phyloP scores from a whole-genome alignment of 2,888 invertebrate species.

The Deroplatys truncata region DNA sequence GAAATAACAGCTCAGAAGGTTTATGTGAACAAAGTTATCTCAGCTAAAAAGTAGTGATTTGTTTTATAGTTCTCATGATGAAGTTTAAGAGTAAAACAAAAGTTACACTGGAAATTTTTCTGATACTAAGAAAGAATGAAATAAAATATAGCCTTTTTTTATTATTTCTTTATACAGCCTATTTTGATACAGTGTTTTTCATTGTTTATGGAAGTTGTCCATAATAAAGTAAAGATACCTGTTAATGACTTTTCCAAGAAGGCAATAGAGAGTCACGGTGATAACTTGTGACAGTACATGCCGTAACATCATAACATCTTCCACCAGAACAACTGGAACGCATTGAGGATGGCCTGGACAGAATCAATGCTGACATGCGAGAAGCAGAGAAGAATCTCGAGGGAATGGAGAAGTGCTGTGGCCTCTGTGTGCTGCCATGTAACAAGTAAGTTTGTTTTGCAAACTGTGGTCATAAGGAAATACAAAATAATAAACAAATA shows the following conservation, averaged over 20 bases:
- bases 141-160: no score
- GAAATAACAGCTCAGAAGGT: no score
- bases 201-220: no score
- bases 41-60: no score
- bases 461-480: background rate
- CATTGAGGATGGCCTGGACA: slow-evolving; percentile 99
- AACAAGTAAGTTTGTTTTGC: slow-evolving; percentile 58
- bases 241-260: background rate
- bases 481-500: no score
- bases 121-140: no score
- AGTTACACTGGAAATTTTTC: no score
- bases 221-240: background rate
- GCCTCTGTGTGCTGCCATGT: slow-evolving; percentile 97
- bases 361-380: slow-evolving; percentile 99
- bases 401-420: slow-evolving; percentile 99
- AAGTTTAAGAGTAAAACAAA: no score
- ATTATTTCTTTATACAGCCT: no score
- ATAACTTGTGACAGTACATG: background rate
- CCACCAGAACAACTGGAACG: slow-evolving; percentile 95
- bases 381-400: slow-evolving; percentile 99
- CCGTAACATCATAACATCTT: background rate
- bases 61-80: no score
- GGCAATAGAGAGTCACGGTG: background rate
- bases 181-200: background rate
- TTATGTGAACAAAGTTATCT: no score